Evolutionary conservation across 2,797 vertebrate species (phyloP).

Genomic region (Antennarius maculatus): DNA sequence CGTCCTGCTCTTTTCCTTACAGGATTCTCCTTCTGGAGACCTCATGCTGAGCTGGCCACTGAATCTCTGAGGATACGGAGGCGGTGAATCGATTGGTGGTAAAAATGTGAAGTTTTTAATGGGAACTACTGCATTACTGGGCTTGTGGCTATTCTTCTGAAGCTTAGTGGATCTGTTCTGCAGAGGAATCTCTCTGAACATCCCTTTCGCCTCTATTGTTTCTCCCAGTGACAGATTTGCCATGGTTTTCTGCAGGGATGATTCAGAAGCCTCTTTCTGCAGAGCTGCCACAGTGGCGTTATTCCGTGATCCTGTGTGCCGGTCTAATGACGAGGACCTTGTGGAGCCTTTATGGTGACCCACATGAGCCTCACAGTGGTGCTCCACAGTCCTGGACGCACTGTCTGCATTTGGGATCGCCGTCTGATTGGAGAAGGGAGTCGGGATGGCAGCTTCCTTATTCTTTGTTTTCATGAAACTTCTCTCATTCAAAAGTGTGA

Average conservation of each 20-base stretch:
- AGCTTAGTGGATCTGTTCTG: conserved; percentile 29
- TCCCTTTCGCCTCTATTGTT: conserved; percentile 24
- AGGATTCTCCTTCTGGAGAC: conserved; percentile 8
- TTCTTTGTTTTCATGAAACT: conserved; percentile 66
- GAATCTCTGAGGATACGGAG: conserved; percentile 18
- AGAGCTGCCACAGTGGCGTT: conserved; percentile 10
- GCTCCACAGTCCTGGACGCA: conserved; percentile 38
- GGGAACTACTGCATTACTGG: conserved; percentile 44
- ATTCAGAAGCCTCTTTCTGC: conserved; percentile 29
- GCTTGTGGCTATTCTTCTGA: conserved; percentile 33
- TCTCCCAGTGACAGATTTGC: conserved; percentile 20
- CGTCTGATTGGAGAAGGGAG: conserved; percentile 67
- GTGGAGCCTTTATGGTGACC: conserved; percentile 11
- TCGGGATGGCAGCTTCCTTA: conserved; percentile 51
- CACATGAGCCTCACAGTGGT: conserved; percentile 7
- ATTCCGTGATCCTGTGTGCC: conserved; percentile 19
- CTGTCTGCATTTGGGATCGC: conserved; percentile 37
- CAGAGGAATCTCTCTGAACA: conserved; percentile 4
- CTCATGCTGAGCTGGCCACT: conserved; percentile 16
- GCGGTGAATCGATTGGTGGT: conserved; percentile 69
- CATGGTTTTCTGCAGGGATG: conserved; percentile 19
- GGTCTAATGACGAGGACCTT: conserved; percentile 9
- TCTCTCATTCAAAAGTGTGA: conserved; percentile 74
- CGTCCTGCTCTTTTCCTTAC: conserved; percentile 13
- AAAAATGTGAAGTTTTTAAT: conserved; percentile 74